Conservation (phyloP, 2,888 invertebrate species). For the Augiades crinisus region DNA sequence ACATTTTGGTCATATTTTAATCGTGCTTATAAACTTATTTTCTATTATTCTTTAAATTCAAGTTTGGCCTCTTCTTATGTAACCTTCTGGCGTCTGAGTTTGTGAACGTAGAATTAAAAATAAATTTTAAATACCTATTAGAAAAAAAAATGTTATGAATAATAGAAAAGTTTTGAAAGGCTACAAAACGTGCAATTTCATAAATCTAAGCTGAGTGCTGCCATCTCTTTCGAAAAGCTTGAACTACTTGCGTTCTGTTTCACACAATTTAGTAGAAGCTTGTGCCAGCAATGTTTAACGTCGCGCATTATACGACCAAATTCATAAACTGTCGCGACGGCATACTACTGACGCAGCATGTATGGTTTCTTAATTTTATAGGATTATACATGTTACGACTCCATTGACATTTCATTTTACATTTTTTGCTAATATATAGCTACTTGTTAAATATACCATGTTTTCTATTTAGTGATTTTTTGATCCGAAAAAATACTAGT, state of each 20-base stretch:
- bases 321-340: conserved; percentile 31
- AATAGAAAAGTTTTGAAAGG: no score
- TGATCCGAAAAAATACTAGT: conserved; percentile 41
- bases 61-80: no score
- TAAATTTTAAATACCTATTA: no score
- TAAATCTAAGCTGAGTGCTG: neutral
- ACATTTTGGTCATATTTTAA: no score
- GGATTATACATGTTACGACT: conserved; percentile 42
- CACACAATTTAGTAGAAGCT: neutral
- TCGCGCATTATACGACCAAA: conserved; percentile 51
- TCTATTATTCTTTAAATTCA: no score
- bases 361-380: conserved; percentile 37
- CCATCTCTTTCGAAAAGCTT: conserved; percentile 3
- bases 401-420: conserved; percentile 49
- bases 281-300: conserved; percentile 20
- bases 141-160: no score
- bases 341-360: neutral
- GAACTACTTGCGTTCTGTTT: conserved; percentile 4
- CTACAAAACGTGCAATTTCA: no score
- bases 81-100: no score
- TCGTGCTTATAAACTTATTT: no score
- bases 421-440: conserved; percentile 2
- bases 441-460: conserved; percentile 38
- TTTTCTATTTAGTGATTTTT: conserved; percentile 50
- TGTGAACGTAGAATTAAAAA: no score